Evolutionary conservation across 2,113 vertebrate species (phyloP).

Genomic region (Carassius gibelio): DNA sequence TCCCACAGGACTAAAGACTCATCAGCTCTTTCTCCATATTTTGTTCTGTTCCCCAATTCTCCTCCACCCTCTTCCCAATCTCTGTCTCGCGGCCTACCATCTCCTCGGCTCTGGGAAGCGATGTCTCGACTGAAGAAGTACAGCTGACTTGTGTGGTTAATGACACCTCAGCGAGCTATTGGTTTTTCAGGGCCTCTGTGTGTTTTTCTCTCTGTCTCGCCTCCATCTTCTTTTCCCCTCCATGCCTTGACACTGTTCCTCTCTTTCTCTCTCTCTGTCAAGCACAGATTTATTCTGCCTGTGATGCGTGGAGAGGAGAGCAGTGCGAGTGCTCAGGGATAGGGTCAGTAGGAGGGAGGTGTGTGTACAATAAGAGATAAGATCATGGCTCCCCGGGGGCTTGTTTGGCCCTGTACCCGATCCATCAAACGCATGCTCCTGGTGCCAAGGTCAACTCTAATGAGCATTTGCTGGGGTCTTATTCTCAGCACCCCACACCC

Average conservation of each 20-base stretch:
- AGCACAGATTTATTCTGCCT: conserved; percentile 95
- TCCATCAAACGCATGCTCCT: conserved; percentile 90
- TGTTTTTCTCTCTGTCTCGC: conserved; percentile 61
- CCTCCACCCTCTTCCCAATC: conserved; percentile 14
- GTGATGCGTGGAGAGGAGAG: conserved; percentile 77
- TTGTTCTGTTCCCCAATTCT: conserved; percentile 14
- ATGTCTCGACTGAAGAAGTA: conserved; percentile 31
- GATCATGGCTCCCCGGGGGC: conserved; percentile 83
- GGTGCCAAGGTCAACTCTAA: conserved; percentile 97
- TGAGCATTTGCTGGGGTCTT: conserved; percentile 87
- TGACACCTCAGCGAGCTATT: conserved; percentile 77
- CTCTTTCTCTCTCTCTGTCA: conserved; percentile 66
- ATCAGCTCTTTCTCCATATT: conserved; percentile 39
- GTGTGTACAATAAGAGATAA: conserved; percentile 94
- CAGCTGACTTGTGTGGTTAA: conserved; percentile 73
- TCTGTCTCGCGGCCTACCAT: background rate
- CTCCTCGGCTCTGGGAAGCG: background rate
- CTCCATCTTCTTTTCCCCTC: conserved; percentile 33
- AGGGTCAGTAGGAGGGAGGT: conserved; percentile 81
- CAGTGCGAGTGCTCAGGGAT: conserved; percentile 78
- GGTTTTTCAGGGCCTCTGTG: conserved; percentile 71
- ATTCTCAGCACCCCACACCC: conserved; percentile 71
- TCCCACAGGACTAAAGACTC: conserved; percentile 26
- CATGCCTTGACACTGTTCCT: conserved; percentile 43
- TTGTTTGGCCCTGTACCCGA: conserved; percentile 86